phyloP scores from a whole-genome alignment of 2,797 vertebrate genomes.

The Darevskia mixta region DNA sequence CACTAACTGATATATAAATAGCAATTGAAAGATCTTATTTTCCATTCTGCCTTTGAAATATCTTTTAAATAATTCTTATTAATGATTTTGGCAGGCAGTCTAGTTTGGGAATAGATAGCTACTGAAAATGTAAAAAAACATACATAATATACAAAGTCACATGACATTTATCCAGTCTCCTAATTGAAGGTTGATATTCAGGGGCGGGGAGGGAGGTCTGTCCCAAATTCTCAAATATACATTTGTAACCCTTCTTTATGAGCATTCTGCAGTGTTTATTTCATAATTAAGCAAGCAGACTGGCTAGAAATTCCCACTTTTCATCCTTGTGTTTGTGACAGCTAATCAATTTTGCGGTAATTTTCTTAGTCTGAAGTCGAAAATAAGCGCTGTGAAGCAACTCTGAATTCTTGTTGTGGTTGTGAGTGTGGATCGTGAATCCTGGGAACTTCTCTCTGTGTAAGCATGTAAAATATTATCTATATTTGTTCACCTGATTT shows the following conservation, averaged over 20 bases:
- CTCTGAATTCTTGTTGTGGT: no score
- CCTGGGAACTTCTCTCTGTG: no score
- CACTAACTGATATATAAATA: background rate
- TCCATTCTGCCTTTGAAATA: conserved; percentile 8
- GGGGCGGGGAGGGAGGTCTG: background rate
- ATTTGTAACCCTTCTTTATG: background rate
- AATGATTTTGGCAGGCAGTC: background rate
- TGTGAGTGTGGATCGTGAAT: no score
- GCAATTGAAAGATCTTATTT: background rate
- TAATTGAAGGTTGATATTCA: background rate
- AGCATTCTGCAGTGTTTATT: background rate
- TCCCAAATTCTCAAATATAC: background rate
- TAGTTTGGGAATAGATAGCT: background rate
- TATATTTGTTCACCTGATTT: background rate
- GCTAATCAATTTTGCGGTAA: background rate
- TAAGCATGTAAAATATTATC: no score
- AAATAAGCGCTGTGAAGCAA: background rate
- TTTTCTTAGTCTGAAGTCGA: background rate
- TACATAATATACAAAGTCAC: background rate
- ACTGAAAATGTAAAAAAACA: conserved; percentile 9
- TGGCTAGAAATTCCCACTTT: background rate
- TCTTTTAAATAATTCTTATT: background rate
- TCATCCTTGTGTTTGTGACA: background rate
- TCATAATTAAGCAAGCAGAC: background rate
- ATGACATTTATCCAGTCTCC: background rate